A percentile compares a stretch with the other conserved stretches of the same genome.
phyloP scores from a whole-genome alignment of 2,888 invertebrate genomes.

The Ptychoptera albimana region DNA sequence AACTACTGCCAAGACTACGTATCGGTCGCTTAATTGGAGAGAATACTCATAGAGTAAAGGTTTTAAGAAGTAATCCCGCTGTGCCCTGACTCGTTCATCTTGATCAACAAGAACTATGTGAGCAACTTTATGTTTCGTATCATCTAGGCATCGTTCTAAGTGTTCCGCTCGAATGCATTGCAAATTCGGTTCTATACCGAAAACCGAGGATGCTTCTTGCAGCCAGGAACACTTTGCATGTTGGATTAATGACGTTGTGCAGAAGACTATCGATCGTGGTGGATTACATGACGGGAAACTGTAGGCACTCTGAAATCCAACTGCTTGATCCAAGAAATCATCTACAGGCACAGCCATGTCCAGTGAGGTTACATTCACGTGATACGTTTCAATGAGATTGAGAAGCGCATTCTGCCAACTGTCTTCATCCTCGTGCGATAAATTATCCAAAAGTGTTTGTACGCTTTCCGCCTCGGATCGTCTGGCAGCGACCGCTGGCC shows the following conservation, averaged over 20 bases:
- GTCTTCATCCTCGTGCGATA: slow-evolving; percentile 25
- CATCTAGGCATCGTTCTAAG: slow-evolving; percentile 49
- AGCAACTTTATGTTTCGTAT: slow-evolving; percentile 41
- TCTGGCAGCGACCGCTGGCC: slow-evolving; percentile 51
- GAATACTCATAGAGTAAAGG: slow-evolving; percentile 24
- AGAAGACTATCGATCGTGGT: slow-evolving; percentile 44
- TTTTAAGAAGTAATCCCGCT: slow-evolving; percentile 34
- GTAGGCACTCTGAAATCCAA: slow-evolving; percentile 46
- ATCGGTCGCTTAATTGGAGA: slow-evolving; percentile 24
- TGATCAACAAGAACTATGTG: slow-evolving; percentile 59
- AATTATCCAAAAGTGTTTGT: slow-evolving; percentile 31
- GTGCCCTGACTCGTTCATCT: slow-evolving; percentile 52
- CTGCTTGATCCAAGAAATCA: slow-evolving; percentile 46
- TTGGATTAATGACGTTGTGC: slow-evolving; percentile 52
- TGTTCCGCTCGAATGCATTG: slow-evolving; percentile 51
- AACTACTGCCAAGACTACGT: slow-evolving; percentile 47
- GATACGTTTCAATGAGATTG: slow-evolving; percentile 42
- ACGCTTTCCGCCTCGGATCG: slow-evolving; percentile 32
- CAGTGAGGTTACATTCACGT: slow-evolving; percentile 35
- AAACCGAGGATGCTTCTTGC: slow-evolving; percentile 53
- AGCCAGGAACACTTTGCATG: slow-evolving; percentile 66
- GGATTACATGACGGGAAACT: slow-evolving; percentile 53
- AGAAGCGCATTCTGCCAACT: slow-evolving; percentile 43
- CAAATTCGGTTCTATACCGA: slow-evolving; percentile 62
- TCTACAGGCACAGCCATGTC: slow-evolving; percentile 44